Percentiles rank a stretch among this genome's conserved stretches.
Evolutionary conservation across 2,888 invertebrate species (phyloP).

Genomic region (Synergus japonicus): DNA sequence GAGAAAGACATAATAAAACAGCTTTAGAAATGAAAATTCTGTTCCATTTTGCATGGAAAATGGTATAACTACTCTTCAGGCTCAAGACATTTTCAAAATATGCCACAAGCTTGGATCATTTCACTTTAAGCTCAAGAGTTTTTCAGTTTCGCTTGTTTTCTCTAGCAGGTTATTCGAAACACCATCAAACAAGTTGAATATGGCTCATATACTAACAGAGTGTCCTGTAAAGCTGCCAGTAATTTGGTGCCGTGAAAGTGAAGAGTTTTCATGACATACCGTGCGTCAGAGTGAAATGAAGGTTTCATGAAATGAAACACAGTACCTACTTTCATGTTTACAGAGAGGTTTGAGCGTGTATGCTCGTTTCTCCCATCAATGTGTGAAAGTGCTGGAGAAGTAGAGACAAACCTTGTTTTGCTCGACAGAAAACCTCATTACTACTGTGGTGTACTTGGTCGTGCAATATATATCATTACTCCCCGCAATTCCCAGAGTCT

Average conservation of each 20-base stretch:
- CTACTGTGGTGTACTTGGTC: not conserved
- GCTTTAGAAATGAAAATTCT: not conserved
- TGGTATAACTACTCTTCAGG: not conserved
- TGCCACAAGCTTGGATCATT: not conserved
- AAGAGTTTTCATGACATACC: constrained; percentile 12
- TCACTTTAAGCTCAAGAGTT: not conserved
- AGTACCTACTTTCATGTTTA: not conserved
- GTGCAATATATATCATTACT: not conserved
- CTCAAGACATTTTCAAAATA: not conserved
- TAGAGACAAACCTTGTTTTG: not conserved
- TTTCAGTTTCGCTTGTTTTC: not conserved
- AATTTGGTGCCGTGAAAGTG: not conserved
- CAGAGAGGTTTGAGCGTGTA: not conserved
- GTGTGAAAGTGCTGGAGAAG: not conserved
- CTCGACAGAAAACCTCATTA: constrained; percentile 25
- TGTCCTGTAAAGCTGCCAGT: constrained; percentile 7
- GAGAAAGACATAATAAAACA: not conserved
- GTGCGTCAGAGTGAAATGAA: constrained; percentile 16
- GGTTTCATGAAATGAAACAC: constrained; percentile 27
- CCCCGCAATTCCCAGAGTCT: not conserved
- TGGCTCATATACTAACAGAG: not conserved
- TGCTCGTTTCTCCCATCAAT: not conserved
- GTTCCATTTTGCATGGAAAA: not conserved
- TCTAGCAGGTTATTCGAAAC: not conserved
- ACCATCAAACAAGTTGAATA: not conserved